phyloP scores from a whole-genome alignment of 2,797 vertebrate species.

The Gymnoscopelus microlampas region DNA sequence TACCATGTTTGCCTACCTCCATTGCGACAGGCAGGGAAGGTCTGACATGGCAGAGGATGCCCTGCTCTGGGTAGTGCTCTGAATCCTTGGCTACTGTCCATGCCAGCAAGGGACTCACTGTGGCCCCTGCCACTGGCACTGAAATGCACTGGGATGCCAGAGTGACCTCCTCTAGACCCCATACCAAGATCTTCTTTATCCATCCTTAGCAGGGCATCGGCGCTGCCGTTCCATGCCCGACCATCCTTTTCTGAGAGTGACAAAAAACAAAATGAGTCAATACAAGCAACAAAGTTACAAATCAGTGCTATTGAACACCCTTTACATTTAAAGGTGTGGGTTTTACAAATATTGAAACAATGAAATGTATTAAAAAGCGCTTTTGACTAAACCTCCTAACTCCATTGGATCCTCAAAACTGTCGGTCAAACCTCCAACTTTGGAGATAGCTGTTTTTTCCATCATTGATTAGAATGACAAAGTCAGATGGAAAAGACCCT shows the following conservation, averaged over 20 bases:
- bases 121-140: constrained; percentile 80
- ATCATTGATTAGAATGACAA: no score
- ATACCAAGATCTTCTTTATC: constrained; percentile 83
- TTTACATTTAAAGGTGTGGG: no score
- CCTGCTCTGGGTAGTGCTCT: constrained; percentile 84
- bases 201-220: constrained; percentile 79
- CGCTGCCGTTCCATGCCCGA: constrained; percentile 84
- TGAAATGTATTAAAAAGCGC: no score
- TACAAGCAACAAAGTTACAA: constrained; percentile 13
- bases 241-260: constrained; percentile 80
- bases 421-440: no score
- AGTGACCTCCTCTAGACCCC: constrained; percentile 73
- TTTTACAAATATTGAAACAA: no score
- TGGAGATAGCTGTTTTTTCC: no score
- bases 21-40: constrained; percentile 92
- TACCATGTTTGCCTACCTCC: constrained; percentile 79
- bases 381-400: no score
- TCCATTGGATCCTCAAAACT: no score
- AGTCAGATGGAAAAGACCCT: no score
- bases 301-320: background rate
- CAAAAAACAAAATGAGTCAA: constrained; percentile 2
- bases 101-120: constrained; percentile 79
- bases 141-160: constrained; percentile 87
- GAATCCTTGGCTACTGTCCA: constrained; percentile 76
- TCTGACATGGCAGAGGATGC: constrained; percentile 90